phyloP scores from a whole-genome alignment of 2,888 invertebrate species.

The Amphiduros pacificus region DNA sequence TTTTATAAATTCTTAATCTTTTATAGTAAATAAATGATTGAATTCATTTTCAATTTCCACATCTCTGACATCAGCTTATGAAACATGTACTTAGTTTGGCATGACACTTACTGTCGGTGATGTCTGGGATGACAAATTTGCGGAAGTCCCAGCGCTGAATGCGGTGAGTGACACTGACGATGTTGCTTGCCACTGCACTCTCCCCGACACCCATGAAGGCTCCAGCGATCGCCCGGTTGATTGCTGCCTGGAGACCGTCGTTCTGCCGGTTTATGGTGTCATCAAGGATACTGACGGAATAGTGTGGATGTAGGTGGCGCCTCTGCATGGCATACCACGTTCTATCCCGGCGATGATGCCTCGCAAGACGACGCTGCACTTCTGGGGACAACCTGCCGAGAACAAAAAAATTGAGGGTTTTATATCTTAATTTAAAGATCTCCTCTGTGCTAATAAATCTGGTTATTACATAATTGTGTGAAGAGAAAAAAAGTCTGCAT shows the following conservation, averaged over 20 bases:
- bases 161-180: conserved; percentile 73
- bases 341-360: conserved; percentile 18
- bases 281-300: conserved; percentile 49
- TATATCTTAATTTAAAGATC: too few relatives aligned
- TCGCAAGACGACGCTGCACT: not conserved
- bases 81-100: too few relatives aligned
- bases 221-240: conserved; percentile 57
- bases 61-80: too few relatives aligned
- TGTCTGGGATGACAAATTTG: conserved; percentile 72
- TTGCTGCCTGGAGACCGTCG: conserved; percentile 52
- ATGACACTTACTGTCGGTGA: conserved; percentile 74
- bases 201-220: conserved; percentile 56
- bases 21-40: too few relatives aligned
- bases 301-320: conserved; percentile 51
- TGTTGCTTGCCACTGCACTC: conserved; percentile 55
- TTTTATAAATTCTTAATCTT: too few relatives aligned
- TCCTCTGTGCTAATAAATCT: too few relatives aligned
- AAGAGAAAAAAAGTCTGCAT: not conserved
- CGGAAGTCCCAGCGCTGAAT: conserved; percentile 86
- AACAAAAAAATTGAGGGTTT: not conserved
- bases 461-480: too few relatives aligned
- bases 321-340: conserved; percentile 33
- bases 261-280: conserved; percentile 47
- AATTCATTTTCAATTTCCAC: too few relatives aligned
- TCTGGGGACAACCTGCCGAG: conserved; percentile 4